These are phyloP conservation scores for Acleris laterana DNA, from an alignment of 2,888 invertebrate species.

Conservation along the genomic window DNA sequence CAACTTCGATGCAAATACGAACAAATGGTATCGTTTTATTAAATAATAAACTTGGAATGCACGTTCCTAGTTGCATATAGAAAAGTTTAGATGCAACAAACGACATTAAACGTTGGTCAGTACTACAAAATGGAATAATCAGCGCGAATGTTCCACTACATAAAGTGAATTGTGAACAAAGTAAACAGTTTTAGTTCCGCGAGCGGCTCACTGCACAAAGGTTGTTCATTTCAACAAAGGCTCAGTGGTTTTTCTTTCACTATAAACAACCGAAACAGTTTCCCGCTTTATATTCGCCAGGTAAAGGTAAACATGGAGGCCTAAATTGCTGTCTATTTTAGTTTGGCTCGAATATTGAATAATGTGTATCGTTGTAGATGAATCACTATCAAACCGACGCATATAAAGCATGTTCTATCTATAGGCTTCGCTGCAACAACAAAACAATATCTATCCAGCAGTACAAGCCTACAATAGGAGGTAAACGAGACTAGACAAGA, in stretches of 20 bases:
- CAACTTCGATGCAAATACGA: background rate
- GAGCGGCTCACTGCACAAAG: conserved; percentile 32
- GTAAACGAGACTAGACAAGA: too few species aligned
- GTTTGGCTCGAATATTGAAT: conserved; percentile 5
- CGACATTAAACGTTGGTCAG: conserved; percentile 1
- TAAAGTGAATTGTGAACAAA: conserved; percentile 30
- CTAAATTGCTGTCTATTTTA: conserved; percentile 32
- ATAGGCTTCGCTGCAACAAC: too few species aligned
- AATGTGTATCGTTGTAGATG: background rate
- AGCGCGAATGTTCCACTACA: background rate
- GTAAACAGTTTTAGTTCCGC: conserved; percentile 23
- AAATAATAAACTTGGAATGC: conserved; percentile 13
- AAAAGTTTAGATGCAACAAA: conserved; percentile 10
- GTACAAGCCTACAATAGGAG: too few species aligned
- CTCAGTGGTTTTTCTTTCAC: conserved; percentile 37
- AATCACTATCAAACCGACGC: background rate
- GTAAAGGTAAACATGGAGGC: conserved; percentile 23
- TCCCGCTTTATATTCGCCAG: conserved; percentile 8
- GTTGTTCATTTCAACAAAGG: conserved; percentile 37
- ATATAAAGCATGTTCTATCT: background rate
- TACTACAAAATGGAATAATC: conserved; percentile 12
- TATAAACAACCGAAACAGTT: conserved; percentile 22
- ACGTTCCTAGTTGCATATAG: background rate
- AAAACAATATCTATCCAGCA: too few species aligned
- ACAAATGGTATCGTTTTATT: conserved; percentile 1